A percentile compares a stretch with the other conserved stretches of the same genome.
phyloP scores from a whole-genome alignment of 1,140 invertebrate genomes.

The Zaprionus gabonicus region DNA sequence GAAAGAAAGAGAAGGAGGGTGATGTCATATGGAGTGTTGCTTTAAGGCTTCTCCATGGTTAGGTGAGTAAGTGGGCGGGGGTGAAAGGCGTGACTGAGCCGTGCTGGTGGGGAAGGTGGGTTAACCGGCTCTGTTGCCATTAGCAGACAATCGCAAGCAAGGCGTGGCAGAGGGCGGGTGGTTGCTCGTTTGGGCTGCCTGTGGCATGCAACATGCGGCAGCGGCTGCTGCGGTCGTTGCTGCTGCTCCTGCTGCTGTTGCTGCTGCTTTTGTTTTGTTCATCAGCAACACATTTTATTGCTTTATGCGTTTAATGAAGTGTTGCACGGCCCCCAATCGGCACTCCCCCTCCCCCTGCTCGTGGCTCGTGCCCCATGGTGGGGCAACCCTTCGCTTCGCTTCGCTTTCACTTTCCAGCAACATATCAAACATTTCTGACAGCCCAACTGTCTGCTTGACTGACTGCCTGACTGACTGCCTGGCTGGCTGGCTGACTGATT shows the following conservation, averaged over 20 bases:
- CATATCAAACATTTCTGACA: conserved; percentile 80
- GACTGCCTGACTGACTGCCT: conserved; percentile 49
- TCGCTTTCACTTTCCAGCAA: conserved; percentile 72
- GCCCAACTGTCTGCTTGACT: conserved; percentile 48
- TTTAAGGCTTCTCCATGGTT: conserved; percentile 39
- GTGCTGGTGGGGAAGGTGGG: not conserved
- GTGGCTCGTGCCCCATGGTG: no score
- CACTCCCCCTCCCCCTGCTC: conserved; percentile 12
- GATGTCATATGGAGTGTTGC: conserved; percentile 41
- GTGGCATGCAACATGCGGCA: conserved; percentile 23
- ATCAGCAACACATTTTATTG: conserved; percentile 75
- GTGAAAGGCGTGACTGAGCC: conserved; percentile 21
- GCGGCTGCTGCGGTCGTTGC: not conserved
- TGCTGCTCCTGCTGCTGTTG: not conserved
- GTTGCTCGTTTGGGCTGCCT: not conserved
- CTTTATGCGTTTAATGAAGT: conserved; percentile 83
- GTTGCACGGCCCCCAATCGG: conserved; percentile 41
- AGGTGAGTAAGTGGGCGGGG: not conserved
- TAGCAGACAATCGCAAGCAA: conserved; percentile 69
- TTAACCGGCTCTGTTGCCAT: conserved; percentile 43
- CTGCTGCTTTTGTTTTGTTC: conserved; percentile 54
- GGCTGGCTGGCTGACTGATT: conserved; percentile 51
- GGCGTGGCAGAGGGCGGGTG: conserved; percentile 24
- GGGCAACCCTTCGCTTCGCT: conserved; percentile 68
- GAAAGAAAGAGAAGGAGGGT: not conserved